A percentile compares a stretch with the other conserved stretches of the same genome.
These are phyloP conservation scores for Mustela nigripes DNA, from an alignment of 2,113 vertebrate species.

Conservation along the genomic window DNA sequence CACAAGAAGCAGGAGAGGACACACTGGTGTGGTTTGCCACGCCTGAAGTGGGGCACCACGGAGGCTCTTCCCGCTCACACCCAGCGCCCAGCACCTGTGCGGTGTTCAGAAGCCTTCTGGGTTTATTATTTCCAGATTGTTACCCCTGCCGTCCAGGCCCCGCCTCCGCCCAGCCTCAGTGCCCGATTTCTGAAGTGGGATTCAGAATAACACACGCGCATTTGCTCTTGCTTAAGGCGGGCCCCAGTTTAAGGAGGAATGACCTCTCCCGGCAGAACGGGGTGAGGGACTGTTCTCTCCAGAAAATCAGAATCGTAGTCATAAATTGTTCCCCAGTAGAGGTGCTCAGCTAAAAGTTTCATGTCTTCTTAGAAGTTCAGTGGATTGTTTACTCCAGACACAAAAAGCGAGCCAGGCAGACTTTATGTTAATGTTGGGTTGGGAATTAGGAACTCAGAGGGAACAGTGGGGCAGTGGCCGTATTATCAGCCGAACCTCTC, in stretches of 20 bases:
- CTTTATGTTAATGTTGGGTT: not conserved
- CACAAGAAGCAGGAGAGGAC: too few species aligned
- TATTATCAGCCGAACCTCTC: not conserved
- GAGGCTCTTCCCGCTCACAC: not conserved
- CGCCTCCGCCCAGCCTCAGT: not conserved
- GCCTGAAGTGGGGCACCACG: fast-evolving
- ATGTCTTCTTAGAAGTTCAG: slow-evolving; percentile 70
- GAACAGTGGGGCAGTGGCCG: fast-evolving
- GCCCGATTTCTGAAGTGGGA: not conserved
- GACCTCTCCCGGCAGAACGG: slow-evolving; percentile 35
- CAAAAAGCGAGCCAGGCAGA: slow-evolving; percentile 21
- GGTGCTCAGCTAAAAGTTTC: slow-evolving; percentile 68
- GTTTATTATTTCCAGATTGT: not conserved
- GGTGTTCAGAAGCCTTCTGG: not conserved
- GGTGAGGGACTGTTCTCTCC: slow-evolving; percentile 62
- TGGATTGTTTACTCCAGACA: slow-evolving; percentile 74
- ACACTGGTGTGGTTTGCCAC: fast-evolving
- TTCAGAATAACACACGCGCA: not conserved
- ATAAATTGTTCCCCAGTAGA: slow-evolving; percentile 74
- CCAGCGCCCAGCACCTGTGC: not conserved
- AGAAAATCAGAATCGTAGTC: slow-evolving; percentile 72
- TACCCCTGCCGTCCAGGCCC: not conserved
- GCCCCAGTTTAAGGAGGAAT: slow-evolving; percentile 44
- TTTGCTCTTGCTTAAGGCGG: slow-evolving; percentile 46
- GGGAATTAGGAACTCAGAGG: not conserved